Percentiles rank a stretch among this genome's conserved stretches.
Conservation (phyloP, 2,888 invertebrate species). For the Liodrosophila aerea region DNA sequence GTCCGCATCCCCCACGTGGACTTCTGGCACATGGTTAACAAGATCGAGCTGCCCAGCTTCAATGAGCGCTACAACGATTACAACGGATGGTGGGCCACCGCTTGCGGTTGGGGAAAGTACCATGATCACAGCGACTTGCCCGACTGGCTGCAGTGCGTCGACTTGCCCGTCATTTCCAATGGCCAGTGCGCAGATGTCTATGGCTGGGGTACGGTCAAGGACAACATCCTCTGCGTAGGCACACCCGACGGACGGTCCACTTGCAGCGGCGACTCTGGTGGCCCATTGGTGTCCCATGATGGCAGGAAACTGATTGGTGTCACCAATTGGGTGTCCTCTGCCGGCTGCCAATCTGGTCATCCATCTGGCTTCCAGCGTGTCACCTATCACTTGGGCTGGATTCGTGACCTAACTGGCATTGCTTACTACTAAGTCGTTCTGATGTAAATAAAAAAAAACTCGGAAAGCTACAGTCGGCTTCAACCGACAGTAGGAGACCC, state of each 20-base stretch:
- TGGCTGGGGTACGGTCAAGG: conserved; percentile 1
- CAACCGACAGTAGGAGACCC: too few relatives aligned
- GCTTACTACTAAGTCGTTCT: conserved; percentile 42
- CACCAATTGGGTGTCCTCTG: conserved; percentile 47
- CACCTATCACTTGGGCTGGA: conserved; percentile 68
- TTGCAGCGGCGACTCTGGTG: conserved; percentile 79
- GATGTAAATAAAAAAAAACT: too few relatives aligned
- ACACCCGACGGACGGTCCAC: conserved; percentile 58
- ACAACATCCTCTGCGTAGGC: conserved; percentile 64
- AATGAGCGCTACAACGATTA: conserved; percentile 51
- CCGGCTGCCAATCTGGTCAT: conserved; percentile 58
- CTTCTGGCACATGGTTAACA: conserved; percentile 50
- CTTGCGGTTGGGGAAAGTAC: conserved; percentile 72
- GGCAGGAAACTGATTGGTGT: conserved; percentile 66
- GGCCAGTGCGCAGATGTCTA: conserved; percentile 61
- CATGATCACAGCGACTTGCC: conserved; percentile 51
- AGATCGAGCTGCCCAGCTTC: conserved; percentile 50
- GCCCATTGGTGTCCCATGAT: conserved; percentile 67
- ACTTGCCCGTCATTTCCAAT: conserved; percentile 79
- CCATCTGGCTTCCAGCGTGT: conserved; percentile 70
- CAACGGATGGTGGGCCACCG: conserved; percentile 49
- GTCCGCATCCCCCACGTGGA: conserved; percentile 63
- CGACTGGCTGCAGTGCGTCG: conserved; percentile 78
- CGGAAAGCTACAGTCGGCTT: too few relatives aligned
- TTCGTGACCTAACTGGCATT: conserved; percentile 59